These are phyloP conservation scores for Bombus ignitus DNA, from an alignment of 1,140 invertebrate genomes.

Conservation along the genomic window DNA sequence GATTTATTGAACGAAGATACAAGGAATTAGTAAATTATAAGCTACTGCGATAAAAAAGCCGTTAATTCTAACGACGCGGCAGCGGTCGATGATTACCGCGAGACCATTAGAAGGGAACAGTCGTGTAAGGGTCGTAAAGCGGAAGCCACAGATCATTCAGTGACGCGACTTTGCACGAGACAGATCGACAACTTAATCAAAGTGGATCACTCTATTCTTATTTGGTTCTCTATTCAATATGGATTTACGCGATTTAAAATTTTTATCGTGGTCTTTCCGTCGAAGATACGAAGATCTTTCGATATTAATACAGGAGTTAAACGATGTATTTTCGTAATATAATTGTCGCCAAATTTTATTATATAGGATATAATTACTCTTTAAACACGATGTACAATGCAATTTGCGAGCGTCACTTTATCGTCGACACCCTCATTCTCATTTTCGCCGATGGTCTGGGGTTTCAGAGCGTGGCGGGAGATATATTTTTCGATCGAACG, in stretches of 20 bases:
- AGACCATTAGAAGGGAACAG: too few species aligned
- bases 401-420: not conserved
- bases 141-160: too few species aligned
- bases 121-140: too few species aligned
- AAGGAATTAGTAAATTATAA: not conserved
- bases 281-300: too few species aligned
- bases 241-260: not conserved
- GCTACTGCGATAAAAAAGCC: not conserved
- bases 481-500: not conserved
- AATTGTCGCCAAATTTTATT: too few species aligned
- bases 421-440: not conserved
- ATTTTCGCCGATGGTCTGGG: not conserved
- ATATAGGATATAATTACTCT: not conserved
- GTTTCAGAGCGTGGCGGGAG: not conserved
- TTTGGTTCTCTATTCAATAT: not conserved
- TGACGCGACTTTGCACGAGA: too few species aligned
- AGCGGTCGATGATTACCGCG: too few species aligned
- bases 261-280: rapidly evolving
- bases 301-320: too few species aligned
- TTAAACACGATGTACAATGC: not conserved
- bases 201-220: not conserved
- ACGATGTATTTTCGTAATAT: too few species aligned
- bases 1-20: not conserved
- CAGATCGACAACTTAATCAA: not conserved
- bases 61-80: not conserved